Evolutionary conservation across 2,888 invertebrate genomes (phyloP), one percentile per base, ranked within the genome.

Genomic region (Cartodere bifasciata): DNA sequence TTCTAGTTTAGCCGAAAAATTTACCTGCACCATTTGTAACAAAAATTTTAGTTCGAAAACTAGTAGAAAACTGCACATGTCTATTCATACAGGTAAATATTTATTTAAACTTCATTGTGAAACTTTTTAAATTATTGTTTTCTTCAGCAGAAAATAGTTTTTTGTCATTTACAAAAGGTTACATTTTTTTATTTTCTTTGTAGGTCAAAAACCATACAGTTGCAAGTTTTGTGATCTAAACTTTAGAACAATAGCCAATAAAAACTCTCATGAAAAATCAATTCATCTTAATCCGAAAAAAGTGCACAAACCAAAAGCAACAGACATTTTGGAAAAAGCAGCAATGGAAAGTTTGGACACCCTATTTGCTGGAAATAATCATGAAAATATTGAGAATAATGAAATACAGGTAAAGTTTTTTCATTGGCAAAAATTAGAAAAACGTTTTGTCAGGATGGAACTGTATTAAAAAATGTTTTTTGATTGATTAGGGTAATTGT

Each of bases 181-280:
- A 3, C 12, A 10, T 31, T 4, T n/a, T 31, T 13, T 35, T 13
- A 4, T 23, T 21, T 32, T 17, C 21, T 31, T 39, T 41, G 27
- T 26, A 47, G 48, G 45, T 6, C 39, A 35, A 4, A 42, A 43
- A 35, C 45, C 45, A 6, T 37, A 46, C 32, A 32, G 38, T 4
- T 51, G 51, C 75, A 58, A 61, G 0, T 56, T 68, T 32, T 79
- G 78, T 50, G 62, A 65, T n/a, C 55, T 64, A 37, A 59, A 63
- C 35, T 80, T 79, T 51, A 58, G 78, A 20, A 80, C 77, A 1
- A 68, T 73, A 0, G 75, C 75, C 1, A 75, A 76, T 43, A 60
- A 71, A 23, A 75, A 74, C 48, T 67, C 69, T 16, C 79, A 80
- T 46, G 59, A 72, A 32, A 40, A 57, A 11, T 60, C 64, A 4